Conservation (phyloP, 2,113 vertebrate species). For the Anhinga anhinga region DNA sequence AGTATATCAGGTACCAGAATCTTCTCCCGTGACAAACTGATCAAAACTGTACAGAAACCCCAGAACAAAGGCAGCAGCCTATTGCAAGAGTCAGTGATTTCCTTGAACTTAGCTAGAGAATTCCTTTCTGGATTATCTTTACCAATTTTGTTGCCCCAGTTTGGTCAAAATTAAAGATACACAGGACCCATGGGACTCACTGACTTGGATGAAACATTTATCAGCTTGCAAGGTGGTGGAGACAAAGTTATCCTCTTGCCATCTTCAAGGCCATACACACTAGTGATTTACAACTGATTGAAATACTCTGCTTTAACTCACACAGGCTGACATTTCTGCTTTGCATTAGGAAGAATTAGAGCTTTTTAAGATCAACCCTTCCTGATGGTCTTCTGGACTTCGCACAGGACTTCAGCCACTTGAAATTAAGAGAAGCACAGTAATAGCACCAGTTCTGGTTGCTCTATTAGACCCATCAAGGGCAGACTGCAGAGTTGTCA, state of each 20-base stretch:
- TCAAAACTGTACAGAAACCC: neutral
- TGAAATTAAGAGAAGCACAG: neutral
- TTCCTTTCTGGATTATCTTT: neutral
- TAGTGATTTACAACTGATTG: neutral
- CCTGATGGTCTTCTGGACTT: neutral
- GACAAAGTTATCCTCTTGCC: neutral
- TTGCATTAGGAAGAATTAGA: neutral
- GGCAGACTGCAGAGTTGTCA: neutral
- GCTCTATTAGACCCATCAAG: neutral
- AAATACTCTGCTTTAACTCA: neutral
- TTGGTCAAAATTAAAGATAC: neutral
- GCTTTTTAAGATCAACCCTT: neutral
- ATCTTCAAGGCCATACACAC: neutral
- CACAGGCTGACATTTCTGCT: neutral
- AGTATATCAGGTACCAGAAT: neutral
- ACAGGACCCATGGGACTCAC: neutral
- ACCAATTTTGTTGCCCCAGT: neutral
- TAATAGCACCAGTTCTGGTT: neutral
- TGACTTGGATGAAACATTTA: neutral
- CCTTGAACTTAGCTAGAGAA: neutral
- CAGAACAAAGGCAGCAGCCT: neutral
- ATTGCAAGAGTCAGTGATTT: neutral
- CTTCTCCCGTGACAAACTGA: neutral
- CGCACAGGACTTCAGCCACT: neutral
- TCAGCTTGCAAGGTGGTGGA: neutral